Conservation (phyloP, 1,140 invertebrate genomes). For the Paramacrobiotus metropolitanus region DNA sequence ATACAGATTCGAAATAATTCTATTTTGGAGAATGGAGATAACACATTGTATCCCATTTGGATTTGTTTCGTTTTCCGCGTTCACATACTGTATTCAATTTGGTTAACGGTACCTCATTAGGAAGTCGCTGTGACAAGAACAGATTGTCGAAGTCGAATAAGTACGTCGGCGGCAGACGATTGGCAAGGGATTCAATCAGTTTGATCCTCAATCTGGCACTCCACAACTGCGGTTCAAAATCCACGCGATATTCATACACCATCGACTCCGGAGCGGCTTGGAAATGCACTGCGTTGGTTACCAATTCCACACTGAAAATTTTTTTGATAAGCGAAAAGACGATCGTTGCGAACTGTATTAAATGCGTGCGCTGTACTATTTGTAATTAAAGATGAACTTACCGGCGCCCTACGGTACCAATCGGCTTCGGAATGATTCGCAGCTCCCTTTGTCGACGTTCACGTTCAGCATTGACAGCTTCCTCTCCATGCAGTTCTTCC, state of each 20-base stretch:
- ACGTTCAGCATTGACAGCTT: background rate
- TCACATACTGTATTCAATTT: no score
- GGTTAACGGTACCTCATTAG: background rate
- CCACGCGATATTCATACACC: constrained; percentile 2
- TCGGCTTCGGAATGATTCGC: background rate
- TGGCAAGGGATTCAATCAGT: background rate
- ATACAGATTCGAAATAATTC: no score
- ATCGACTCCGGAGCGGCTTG: background rate
- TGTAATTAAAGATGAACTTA: no score
- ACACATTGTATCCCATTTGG: no score
- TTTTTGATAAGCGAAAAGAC: no score
- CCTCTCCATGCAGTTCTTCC: background rate
- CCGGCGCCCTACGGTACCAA: background rate
- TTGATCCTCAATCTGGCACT: background rate
- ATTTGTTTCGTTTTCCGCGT: no score
- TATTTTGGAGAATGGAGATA: no score
- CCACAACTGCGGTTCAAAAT: background rate
- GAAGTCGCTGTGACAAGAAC: background rate
- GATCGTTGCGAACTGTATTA: no score
- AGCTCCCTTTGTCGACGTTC: background rate
- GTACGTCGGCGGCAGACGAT: background rate
- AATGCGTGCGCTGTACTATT: no score
- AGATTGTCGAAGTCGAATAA: constrained; percentile 3
- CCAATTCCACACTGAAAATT: background rate
- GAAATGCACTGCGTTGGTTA: background rate